Evolutionary conservation across 2,888 invertebrate genomes (phyloP), one percentile per base, ranked within the genome.

Genomic region (Plagodis dolabraria): DNA sequence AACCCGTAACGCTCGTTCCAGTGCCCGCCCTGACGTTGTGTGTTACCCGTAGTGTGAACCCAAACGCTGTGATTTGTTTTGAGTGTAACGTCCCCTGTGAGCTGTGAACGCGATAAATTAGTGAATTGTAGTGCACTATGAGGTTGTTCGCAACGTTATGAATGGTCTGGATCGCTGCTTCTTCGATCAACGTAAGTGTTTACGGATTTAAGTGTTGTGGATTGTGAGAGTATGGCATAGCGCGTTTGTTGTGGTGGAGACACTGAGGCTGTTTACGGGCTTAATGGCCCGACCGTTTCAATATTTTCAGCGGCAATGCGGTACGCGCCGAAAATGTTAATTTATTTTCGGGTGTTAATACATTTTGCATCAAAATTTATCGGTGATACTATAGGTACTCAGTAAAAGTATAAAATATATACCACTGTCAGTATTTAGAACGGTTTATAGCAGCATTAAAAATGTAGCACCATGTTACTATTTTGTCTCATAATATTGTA

Each of bases 81-180:
- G 83, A 86, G 89, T 90, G 89, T 80, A 80, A 83, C 84, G 80
- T 83, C 84, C 80, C 80, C 73, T 70, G 80, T 72, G 72, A 68
- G 65, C 65, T 76, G 85, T 86, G 88, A 77, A 83, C 76, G 72
- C 68, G 70, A 77, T 78, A 76, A 77, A 81, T 74, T 63, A 80
- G 88, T 86, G 88, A 84, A 80, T 84, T 86, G 69, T 81, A 57
- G 92, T 92, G 91, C 90, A 90, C 84, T 89, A 92, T 92, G 92
- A 85, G 82, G 89, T 87, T 89, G 83, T 87, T 81, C 74, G 77
- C 79, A 82, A 83, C 86, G 92, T 92, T 87, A 92, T 92, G 92
- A 92, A 92, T 92, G 92, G 92, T 88, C 86, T 92, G 88, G 92
- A 92, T 87, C 90, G 92, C 85, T 92, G 92, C 85, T 92, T 92